Conservation (phyloP, 2,888 invertebrate genomes). For the Heliconius erato region DNA sequence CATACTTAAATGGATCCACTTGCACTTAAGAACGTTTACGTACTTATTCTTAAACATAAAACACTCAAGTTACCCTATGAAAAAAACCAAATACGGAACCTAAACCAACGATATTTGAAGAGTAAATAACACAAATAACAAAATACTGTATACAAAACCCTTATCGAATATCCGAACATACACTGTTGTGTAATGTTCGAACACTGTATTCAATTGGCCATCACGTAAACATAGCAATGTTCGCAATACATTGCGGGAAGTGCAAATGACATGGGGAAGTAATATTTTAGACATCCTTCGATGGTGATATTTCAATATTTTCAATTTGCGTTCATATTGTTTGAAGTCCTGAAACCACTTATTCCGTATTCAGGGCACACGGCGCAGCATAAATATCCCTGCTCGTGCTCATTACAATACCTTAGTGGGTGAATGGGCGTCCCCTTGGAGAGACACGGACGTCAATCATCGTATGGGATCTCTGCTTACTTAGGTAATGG, state of each 20-base stretch:
- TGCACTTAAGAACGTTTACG: neutral
- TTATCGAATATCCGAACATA: slow-evolving; percentile 69
- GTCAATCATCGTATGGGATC: slow-evolving; percentile 72
- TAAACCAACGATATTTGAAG: slow-evolving; percentile 73
- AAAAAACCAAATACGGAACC: slow-evolving; percentile 43
- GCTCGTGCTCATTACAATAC: slow-evolving; percentile 84
- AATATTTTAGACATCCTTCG: slow-evolving; percentile 36
- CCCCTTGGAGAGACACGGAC: slow-evolving; percentile 74
- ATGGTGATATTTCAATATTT: slow-evolving; percentile 39
- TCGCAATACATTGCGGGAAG: slow-evolving; percentile 40
- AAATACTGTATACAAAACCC: slow-evolving; percentile 61
- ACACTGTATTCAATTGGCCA: neutral
- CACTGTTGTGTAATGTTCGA: slow-evolving; percentile 40
- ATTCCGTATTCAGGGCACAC: slow-evolving; percentile 81
- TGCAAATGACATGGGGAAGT: slow-evolving; percentile 17
- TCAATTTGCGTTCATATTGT: slow-evolving; percentile 39
- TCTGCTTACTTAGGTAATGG: slow-evolving; percentile 79
- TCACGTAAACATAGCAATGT: neutral
- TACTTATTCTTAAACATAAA: slow-evolving; percentile 16
- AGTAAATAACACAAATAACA: slow-evolving; percentile 68
- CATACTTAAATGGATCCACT: neutral
- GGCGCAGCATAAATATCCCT: slow-evolving; percentile 83
- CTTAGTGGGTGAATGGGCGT: slow-evolving; percentile 71
- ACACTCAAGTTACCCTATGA: slow-evolving; percentile 2
- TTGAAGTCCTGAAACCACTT: slow-evolving; percentile 58